Conservation (phyloP, 2,888 invertebrate genomes). For the Hirudinaria manillensis region DNA sequence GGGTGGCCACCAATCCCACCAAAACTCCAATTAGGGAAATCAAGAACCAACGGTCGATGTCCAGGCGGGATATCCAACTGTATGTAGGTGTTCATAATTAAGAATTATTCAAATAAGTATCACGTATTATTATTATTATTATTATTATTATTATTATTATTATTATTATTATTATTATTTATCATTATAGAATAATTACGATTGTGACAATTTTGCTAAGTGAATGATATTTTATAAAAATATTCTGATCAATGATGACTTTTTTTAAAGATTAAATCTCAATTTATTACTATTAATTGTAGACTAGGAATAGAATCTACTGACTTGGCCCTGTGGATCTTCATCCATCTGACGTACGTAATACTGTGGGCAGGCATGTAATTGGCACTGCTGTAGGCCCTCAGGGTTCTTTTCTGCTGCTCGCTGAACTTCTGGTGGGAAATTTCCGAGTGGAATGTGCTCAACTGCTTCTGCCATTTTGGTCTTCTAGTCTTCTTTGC, state of each 20-base stretch:
- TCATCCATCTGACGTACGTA: constrained; percentile 46
- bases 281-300: not conserved
- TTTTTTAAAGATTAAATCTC: no score
- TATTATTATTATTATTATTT: not conserved
- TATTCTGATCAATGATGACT: no score
- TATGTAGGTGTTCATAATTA: not conserved
- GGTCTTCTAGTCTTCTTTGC: constrained; percentile 1
- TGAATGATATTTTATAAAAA: no score
- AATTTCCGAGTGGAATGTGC: constrained; percentile 32
- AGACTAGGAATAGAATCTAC: no score
- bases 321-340: constrained; percentile 36
- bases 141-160: not conserved
- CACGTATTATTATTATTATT: not conserved
- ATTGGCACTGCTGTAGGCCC: constrained; percentile 42
- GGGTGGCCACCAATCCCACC: constrained; percentile 37
- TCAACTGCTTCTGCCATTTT: constrained; percentile 27
- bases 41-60: constrained; percentile 40
- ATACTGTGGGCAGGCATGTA: constrained; percentile 47
- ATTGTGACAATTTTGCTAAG: no score
- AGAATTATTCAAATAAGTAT: not conserved
- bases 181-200: no score
- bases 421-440: constrained; percentile 37
- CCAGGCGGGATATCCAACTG: constrained; percentile 28
- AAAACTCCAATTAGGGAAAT: constrained; percentile 38
- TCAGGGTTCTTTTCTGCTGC: constrained; percentile 35